Conservation (phyloP, 2,797 vertebrate genomes). For the Pachyuromys duprasi region DNA sequence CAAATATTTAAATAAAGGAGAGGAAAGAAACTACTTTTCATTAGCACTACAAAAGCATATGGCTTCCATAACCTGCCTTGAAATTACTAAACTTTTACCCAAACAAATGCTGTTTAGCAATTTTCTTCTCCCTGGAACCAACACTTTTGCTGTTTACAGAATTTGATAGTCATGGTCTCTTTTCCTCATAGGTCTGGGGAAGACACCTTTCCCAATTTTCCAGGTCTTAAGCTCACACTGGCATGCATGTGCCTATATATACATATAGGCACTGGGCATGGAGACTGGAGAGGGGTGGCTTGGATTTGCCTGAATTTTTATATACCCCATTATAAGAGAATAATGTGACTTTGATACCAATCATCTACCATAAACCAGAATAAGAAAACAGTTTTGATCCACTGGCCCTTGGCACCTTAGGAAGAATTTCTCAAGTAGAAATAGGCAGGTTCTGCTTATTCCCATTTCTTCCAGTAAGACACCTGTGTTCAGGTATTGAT, state of each 20-base stretch:
- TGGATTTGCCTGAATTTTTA: not conserved
- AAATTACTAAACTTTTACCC: not conserved
- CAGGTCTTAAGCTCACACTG: not conserved
- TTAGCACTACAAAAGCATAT: not conserved
- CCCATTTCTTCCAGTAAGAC: too few species aligned
- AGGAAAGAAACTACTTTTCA: not conserved
- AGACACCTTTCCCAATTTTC: not conserved
- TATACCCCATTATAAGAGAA: not conserved
- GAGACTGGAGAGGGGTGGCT: not conserved
- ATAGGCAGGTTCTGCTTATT: not conserved
- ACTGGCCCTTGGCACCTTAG: too few species aligned
- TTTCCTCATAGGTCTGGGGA: not conserved
- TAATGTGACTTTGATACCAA: not conserved
- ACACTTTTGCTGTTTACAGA: not conserved
- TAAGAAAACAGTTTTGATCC: not conserved
- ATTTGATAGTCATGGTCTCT: too few species aligned
- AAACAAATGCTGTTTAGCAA: not conserved
- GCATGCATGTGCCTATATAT: not conserved
- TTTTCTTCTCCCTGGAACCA: not conserved
- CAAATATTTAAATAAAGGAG: not conserved
- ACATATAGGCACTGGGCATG: not conserved
- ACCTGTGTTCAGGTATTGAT: accelerated
- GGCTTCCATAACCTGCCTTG: not conserved
- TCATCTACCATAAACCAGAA: not conserved
- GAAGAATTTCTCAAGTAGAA: accelerated